phyloP scores from a whole-genome alignment of 2,888 invertebrate genomes.

The Conops quadrifasciatus region DNA sequence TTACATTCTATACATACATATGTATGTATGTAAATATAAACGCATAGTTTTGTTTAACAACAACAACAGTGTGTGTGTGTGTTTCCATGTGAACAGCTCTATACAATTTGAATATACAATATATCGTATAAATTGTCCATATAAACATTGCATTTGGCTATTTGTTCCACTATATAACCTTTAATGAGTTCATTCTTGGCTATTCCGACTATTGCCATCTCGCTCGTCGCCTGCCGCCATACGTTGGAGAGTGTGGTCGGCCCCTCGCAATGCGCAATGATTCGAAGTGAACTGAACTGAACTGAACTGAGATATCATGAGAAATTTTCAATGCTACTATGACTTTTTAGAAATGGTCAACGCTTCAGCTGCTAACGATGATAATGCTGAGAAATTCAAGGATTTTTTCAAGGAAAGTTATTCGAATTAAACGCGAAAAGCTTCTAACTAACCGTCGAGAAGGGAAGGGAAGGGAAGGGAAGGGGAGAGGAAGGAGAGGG shows the following conservation, averaged over 20 bases:
- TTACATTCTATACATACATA: neutral
- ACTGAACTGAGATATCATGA: too few relatives aligned
- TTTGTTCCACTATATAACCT: conserved; percentile 39
- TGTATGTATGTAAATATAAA: neutral
- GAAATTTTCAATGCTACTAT: too few relatives aligned
- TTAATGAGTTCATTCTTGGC: conserved; percentile 57
- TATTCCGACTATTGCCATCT: conserved; percentile 56
- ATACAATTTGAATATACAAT: conserved; percentile 5
- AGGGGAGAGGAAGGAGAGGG: neutral
- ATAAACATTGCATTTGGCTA: conserved; percentile 31
- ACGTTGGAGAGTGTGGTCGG: too few relatives aligned
- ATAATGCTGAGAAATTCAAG: conserved; percentile 62
- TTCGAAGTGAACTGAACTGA: too few relatives aligned
- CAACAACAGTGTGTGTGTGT: neutral
- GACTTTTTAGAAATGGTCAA: neutral
- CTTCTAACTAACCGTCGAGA: neutral
- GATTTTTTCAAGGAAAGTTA: conserved; percentile 58
- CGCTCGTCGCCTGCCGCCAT: conserved; percentile 51
- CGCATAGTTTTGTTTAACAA: neutral
- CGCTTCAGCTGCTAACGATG: conserved; percentile 28
- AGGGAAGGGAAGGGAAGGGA: neutral
- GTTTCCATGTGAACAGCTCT: neutral
- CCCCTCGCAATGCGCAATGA: too few relatives aligned
- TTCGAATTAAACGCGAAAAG: too few relatives aligned
- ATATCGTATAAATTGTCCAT: conserved; percentile 24